Evolutionary conservation across 2,113 vertebrate genomes (phyloP).

Genomic region (Onychostoma macrolepis): DNA sequence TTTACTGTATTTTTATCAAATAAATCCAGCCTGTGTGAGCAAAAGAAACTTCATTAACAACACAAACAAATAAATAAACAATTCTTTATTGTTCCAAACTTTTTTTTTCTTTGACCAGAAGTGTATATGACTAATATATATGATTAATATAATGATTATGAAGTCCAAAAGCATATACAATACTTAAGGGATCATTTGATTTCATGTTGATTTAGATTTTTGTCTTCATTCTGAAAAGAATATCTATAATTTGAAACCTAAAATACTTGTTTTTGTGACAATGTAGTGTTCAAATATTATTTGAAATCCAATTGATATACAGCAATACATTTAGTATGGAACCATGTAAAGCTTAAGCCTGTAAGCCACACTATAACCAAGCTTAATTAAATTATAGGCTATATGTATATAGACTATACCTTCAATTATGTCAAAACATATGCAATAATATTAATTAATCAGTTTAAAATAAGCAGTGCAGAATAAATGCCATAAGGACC

Average conservation of each 20-base stretch:
- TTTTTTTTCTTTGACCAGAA: no score
- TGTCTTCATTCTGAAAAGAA: neutral
- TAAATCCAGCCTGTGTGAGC: no score
- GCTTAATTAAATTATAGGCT: neutral
- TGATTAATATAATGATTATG: no score
- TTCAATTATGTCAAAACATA: neutral
- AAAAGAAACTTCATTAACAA: no score
- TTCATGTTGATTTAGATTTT: neutral
- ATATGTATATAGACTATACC: neutral
- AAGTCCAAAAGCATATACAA: no score
- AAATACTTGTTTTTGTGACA: neutral
- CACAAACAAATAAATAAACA: no score
- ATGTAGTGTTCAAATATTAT: neutral
- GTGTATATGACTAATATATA: no score
- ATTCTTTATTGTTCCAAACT: no score
- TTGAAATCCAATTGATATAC: neutral
- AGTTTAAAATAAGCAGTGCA: neutral
- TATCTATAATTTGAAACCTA: neutral
- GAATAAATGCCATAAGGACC: neutral
- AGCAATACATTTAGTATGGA: neutral
- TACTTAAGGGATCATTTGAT: no score
- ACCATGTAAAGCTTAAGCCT: neutral
- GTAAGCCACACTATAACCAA: neutral
- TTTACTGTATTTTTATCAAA: no score
- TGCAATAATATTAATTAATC: neutral